Conservation (phyloP, 2,113 vertebrate genomes). For the Eonycteris spelaea region DNA sequence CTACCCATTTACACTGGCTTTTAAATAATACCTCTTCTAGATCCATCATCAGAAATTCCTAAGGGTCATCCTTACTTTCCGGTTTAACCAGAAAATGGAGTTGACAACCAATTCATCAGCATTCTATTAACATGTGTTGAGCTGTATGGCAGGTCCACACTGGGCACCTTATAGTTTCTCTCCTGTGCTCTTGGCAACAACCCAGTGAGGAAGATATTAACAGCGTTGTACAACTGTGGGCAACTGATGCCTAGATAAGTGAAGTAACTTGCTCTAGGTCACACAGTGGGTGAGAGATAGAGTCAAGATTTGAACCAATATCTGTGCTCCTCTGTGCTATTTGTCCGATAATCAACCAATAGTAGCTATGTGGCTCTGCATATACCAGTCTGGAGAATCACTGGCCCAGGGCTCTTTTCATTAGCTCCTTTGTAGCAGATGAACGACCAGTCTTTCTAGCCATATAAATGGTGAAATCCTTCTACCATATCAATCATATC, state of each 20-base stretch:
- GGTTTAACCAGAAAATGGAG: conserved; percentile 39
- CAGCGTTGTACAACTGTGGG: neutral
- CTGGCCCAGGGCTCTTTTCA: neutral
- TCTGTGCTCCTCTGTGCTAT: neutral
- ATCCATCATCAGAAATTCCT: neutral
- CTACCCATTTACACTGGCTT: conserved; percentile 8
- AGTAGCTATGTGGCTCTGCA: neutral
- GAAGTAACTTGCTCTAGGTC: neutral
- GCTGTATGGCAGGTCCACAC: neutral
- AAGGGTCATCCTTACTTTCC: neutral
- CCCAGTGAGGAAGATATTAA: neutral
- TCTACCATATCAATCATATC: neutral
- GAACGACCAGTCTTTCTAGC: neutral
- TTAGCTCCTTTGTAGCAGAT: neutral
- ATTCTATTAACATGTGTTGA: neutral
- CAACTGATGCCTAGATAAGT: neutral
- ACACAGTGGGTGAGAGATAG: neutral
- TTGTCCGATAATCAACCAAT: neutral
- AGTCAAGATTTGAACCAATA: neutral
- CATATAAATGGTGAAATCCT: neutral
- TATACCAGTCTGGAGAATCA: neutral
- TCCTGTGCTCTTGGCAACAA: neutral
- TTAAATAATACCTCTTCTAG: conserved; percentile 34
- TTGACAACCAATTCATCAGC: neutral
- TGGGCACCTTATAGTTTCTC: neutral